phyloP scores from a whole-genome alignment of 2,888 invertebrate genomes.

The Cryptus viduatorius region DNA sequence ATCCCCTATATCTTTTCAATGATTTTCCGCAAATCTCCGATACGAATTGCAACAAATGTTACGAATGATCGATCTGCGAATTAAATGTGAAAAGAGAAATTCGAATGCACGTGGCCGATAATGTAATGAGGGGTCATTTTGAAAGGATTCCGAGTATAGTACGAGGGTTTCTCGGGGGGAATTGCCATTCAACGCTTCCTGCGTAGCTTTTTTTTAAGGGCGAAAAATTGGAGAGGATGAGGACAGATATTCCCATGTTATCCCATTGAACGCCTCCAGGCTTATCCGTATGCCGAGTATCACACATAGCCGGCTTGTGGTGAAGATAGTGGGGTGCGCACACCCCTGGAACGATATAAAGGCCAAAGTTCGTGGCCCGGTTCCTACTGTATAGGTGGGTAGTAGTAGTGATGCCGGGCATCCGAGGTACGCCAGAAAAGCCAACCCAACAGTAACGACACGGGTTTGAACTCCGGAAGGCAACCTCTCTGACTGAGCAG shows the following conservation, averaged over 20 bases:
- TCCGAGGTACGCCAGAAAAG: constrained; percentile 12
- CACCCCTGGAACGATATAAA: constrained; percentile 70
- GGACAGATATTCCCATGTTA: constrained; percentile 31
- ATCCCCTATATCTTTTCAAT: background rate
- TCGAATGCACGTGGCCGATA: too few species aligned
- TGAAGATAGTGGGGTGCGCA: constrained; percentile 36
- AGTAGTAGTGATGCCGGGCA: constrained; percentile 18
- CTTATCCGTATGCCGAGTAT: constrained; percentile 32
- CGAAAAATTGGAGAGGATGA: background rate
- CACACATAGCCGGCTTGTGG: constrained; percentile 18
- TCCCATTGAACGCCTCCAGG: constrained; percentile 60
- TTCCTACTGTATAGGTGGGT: constrained; percentile 53
- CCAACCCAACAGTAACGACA: constrained; percentile 41
- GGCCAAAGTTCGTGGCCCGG: constrained; percentile 76
- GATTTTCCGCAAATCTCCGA: background rate
- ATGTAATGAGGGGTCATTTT: background rate
- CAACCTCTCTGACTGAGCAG: constrained; percentile 37
- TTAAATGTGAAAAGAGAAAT: too few species aligned
- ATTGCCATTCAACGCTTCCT: background rate
- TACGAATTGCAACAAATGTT: background rate
- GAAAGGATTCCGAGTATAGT: background rate
- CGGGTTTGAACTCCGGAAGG: constrained; percentile 59
- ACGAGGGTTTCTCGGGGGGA: background rate
- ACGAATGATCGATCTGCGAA: too few species aligned
- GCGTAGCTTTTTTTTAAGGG: background rate